Evolutionary conservation across 2,797 vertebrate genomes (phyloP), one percentile per base, ranked within the genome.

Genomic region (Naso thynnoides): DNA sequence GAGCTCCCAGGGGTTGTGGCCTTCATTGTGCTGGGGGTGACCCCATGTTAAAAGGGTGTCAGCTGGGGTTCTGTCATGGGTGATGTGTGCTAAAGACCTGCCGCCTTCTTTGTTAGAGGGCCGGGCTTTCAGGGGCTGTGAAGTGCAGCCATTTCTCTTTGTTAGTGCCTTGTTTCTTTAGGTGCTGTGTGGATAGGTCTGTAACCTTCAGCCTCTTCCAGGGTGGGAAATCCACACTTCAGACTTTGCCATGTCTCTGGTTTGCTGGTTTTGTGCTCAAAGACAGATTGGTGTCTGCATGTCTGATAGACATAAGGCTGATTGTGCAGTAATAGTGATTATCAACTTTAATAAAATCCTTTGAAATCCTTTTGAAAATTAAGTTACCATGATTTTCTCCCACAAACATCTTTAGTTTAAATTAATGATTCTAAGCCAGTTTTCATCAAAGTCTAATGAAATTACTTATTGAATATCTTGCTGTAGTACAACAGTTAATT

Each of bases 41-140:
- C 94, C 94, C 88, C 83, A 66, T 94, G 93, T 94, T 94, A 91
- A 94, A 93, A 93, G 88, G 83, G 87, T 90, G 92, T 95, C 93
- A 95, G 93, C 93, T 94, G 93, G 91, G 89, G 86, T 86, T 89
- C 93, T 92, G 88, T 90, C 77, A 86, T 82, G 90, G 90, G 81
- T 89, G 91, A 93, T 88, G 86, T 87, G 86, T 85, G 83, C 88
- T 91, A 92, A 94, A 90, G 91, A 94, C 92, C 90, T 90, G 93
- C 92, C 86, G 84, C 91, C 91, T 92, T 86, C 82, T 93, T 95
- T 95, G 94, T 95, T 77, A 59, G 60, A 70, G 19, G 65, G 64
- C 61, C 45, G 42, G 77, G 78, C 86, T 90, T 92, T 91, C 89
- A 86, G 78, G 58, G 75, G 86, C 82, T 90, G 89, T 87, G 90